These are phyloP conservation scores for Congeria kusceri DNA, from an alignment of 2,888 invertebrate species.

Conservation along the genomic window DNA sequence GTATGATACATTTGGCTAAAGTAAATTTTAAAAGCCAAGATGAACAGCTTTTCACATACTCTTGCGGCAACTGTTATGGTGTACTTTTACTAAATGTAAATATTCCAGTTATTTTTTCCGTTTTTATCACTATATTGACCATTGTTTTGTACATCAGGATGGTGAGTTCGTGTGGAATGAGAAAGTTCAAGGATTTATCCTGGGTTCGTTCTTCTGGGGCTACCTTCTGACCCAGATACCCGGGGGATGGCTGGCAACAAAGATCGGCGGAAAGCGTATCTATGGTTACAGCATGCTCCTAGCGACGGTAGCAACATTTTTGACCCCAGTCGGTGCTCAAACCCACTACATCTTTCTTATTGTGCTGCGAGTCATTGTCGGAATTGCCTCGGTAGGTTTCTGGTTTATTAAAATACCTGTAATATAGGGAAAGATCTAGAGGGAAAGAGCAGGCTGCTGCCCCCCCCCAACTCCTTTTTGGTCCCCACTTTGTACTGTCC, in stretches of 20 bases:
- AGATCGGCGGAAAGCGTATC: slow-evolving; percentile 80
- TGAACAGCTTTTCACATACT: no score
- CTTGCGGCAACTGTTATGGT: no score
- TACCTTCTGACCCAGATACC: slow-evolving; percentile 80
- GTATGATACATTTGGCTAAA: no score
- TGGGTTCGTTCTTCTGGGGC: slow-evolving; percentile 82
- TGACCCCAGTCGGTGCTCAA: slow-evolving; percentile 79
- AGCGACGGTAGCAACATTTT: slow-evolving; percentile 73
- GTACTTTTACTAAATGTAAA: no score
- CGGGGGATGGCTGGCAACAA: slow-evolving; percentile 81
- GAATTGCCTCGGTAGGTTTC: slow-evolving; percentile 76
- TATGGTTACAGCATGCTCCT: slow-evolving; percentile 78
- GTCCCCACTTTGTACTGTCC: no score
- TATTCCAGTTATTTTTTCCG: no score
- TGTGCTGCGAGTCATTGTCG: slow-evolving; percentile 72
- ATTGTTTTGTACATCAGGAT: slow-evolving; percentile 63
- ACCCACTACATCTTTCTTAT: slow-evolving; percentile 73
- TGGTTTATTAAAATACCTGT: no score
- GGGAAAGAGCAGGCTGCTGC: no score
- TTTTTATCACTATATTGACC: no score
- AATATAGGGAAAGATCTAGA: no score
- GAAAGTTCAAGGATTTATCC: slow-evolving; percentile 74
- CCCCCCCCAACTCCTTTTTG: no score
- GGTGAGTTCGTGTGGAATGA: slow-evolving; percentile 78
- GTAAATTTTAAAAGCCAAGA: no score